Percentiles rank a stretch among this genome's conserved stretches.
Evolutionary conservation across 2,888 invertebrate genomes (phyloP).

Genomic region (Campaea margaritaria): DNA sequence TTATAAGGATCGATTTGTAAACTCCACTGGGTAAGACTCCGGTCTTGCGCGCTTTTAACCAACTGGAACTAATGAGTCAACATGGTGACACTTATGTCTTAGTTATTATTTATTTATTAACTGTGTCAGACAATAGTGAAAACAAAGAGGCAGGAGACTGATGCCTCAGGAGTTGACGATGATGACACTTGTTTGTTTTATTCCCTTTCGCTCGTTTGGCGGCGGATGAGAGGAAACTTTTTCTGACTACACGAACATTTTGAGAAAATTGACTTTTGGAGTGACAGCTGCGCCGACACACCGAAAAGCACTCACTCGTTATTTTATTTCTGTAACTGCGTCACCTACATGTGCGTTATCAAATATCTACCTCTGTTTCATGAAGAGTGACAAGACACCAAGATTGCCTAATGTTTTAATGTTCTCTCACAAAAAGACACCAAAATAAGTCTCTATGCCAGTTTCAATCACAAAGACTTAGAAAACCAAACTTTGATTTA

Average conservation of each 20-base stretch:
- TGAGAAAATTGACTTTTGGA: constrained; percentile 77
- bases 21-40: too few relatives aligned
- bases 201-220: constrained; percentile 70
- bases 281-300: constrained; percentile 63
- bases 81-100: too few relatives aligned
- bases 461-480: constrained; percentile 7
- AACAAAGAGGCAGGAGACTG: constrained; percentile 48
- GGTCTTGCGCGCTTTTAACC: too few relatives aligned
- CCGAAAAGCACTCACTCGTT: constrained; percentile 37
- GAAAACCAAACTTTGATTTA: constrained; percentile 22
- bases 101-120: too few relatives aligned
- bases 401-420: not conserved
- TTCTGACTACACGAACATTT: constrained; percentile 64
- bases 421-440: constrained; percentile 2
- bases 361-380: constrained; percentile 10
- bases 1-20: too few relatives aligned
- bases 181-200: constrained; percentile 83
- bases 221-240: constrained; percentile 67
- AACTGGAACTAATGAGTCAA: too few relatives aligned
- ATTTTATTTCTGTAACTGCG: constrained; percentile 34
- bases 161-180: constrained; percentile 65
- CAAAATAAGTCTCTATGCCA: constrained; percentile 1
- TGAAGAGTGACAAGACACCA: constrained; percentile 2
- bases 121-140: constrained; percentile 52
- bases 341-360: constrained; percentile 23